Evolutionary conservation across 2,113 vertebrate genomes (phyloP), one percentile per base, ranked within the genome.

Genomic region (Lophius piscatorius): DNA sequence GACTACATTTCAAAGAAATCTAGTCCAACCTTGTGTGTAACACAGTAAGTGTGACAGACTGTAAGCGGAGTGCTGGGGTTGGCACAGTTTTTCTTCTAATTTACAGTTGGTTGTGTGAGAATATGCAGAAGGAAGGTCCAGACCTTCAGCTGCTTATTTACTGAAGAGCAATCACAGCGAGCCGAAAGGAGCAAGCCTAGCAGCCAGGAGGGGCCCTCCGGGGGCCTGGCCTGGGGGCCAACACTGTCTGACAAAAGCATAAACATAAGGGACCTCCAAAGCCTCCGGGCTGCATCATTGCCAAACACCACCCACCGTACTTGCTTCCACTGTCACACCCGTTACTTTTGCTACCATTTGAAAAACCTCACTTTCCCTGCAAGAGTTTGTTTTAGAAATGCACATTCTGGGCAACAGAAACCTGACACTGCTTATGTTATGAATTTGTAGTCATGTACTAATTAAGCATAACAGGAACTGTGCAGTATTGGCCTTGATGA

Each of bases 121-220:
- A 46, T 78, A 76, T 75, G 80, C 83, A 82, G 74, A 73, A 39
- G 3, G 18, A 61, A 29, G 40, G 52, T 59, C 61, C 77, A 72
- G 72, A 58, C 51, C 49, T 60, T 69, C 80, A 80, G 80, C 79
- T 87, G 86, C 78, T 87, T 88, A 84, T 91, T 90, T 90, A 83
- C 70, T 67, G 81, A 74, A 77, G 72, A 86, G 65, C 75, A 66
- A 75, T 62, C 63, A 42, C 59, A 24, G 81, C 67, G 63, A 76
- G 75, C 57, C 68, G 81, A 71, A 68, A 56, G 63, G 48, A 84
- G 74, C 33, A 5, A 48, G 64, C 59, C 35, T 58, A 74, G 78
- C 55, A 56, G 70, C 68, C 75, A 77, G 50, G 59, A 78, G 40
- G 34, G 48, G 58, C 74, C 47, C 73, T 79, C 48, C 16, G 18